A percentile compares a stretch with the other conserved stretches of the same genome.
Evolutionary conservation across 2,888 invertebrate species (phyloP).

Genomic region (Volucella zonaria): DNA sequence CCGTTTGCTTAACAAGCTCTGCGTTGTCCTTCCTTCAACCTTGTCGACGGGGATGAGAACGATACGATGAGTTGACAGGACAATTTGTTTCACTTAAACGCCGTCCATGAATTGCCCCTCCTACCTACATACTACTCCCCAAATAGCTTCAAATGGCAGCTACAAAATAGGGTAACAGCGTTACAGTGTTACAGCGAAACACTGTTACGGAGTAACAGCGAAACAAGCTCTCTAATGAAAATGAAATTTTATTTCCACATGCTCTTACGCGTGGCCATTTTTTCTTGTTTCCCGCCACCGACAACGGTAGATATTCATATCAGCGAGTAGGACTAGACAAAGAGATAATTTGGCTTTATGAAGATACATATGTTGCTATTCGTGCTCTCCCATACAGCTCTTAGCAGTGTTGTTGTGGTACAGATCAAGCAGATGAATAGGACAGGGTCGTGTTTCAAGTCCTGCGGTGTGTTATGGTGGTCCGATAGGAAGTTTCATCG

Average conservation of each 20-base stretch:
- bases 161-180: too few species aligned
- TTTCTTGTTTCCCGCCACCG: constrained; percentile 59
- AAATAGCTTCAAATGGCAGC: too few species aligned
- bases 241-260: constrained; percentile 71
- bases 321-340: constrained; percentile 40
- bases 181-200: too few species aligned
- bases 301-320: background rate
- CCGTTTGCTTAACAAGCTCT: constrained; percentile 1
- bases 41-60: constrained; percentile 1
- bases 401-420: constrained; percentile 5
- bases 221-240: constrained; percentile 59
- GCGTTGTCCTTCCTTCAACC: constrained; percentile 58
- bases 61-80: constrained; percentile 19
- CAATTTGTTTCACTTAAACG: constrained; percentile 73
- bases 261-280: constrained; percentile 69
- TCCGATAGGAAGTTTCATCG: constrained; percentile 3
- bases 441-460: background rate
- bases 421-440: constrained; percentile 28
- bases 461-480: background rate
- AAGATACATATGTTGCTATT: constrained; percentile 8
- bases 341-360: constrained; percentile 57
- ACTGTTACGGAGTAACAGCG: background rate
- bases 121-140: background rate
- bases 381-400: background rate
- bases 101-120: constrained; percentile 40